A percentile compares a stretch with the other conserved stretches of the same genome.
phyloP scores from a whole-genome alignment of 2,113 vertebrate genomes.

The Malurus melanocephalus region DNA sequence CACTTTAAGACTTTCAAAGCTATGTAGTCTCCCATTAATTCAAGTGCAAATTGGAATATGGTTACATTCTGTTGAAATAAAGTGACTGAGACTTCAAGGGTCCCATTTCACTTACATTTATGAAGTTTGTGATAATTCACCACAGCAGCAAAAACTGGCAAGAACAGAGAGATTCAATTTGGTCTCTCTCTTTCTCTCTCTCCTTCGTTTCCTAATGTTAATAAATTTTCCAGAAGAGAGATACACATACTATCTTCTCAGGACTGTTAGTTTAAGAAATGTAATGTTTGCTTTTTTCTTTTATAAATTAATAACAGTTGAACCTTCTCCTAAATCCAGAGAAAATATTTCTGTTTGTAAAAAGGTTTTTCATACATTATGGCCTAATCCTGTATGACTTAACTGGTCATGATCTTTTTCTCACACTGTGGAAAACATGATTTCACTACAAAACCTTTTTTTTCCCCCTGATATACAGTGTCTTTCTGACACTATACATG shows the following conservation, averaged over 20 bases:
- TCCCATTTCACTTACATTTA: constrained; percentile 25
- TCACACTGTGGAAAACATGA: constrained; percentile 7
- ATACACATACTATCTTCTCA: neutral
- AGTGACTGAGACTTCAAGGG: constrained; percentile 56
- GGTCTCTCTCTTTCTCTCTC: neutral
- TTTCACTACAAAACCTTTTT: neutral
- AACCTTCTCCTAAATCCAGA: constrained; percentile 6
- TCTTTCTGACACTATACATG: neutral
- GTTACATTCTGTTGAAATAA: constrained; percentile 52
- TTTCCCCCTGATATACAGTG: neutral
- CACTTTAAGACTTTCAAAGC: constrained; percentile 58
- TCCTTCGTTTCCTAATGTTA: neutral
- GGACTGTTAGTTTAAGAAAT: constrained; percentile 32
- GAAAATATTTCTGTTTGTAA: constrained; percentile 30
- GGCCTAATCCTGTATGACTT: neutral
- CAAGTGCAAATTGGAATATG: constrained; percentile 46
- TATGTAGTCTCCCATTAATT: constrained; percentile 39
- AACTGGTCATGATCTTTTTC: neutral
- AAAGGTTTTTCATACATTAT: constrained; percentile 8
- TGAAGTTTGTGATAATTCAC: constrained; percentile 42
- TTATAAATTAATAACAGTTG: constrained; percentile 35
- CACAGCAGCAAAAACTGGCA: constrained; percentile 25
- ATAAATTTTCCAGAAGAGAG: constrained; percentile 20
- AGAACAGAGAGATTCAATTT: constrained; percentile 60
- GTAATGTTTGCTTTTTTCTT: constrained; percentile 23